A percentile compares a stretch with the other conserved stretches of the same genome.
Conservation (phyloP, 2,113 vertebrate species). For the Limnothrissa miodon region DNA sequence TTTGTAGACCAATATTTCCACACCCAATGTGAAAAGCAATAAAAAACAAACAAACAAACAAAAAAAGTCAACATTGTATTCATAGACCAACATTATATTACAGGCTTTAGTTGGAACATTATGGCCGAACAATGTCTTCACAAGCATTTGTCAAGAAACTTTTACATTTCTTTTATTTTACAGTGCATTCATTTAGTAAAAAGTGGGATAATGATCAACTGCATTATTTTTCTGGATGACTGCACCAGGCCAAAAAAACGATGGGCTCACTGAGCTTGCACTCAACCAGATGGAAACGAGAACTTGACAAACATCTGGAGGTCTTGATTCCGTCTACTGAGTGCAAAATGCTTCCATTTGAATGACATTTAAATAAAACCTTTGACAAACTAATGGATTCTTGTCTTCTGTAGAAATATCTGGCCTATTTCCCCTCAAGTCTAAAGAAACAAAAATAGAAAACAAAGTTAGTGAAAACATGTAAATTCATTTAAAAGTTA, state of each 20-base stretch:
- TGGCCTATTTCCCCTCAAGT: conserved; percentile 63
- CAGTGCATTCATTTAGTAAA: conserved; percentile 41
- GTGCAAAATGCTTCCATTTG: background rate
- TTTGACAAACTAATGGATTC: conserved; percentile 41
- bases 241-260: background rate
- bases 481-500: background rate
- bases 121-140: background rate
- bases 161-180: background rate
- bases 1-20: background rate
- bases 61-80: background rate
- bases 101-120: background rate
- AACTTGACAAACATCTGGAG: background rate
- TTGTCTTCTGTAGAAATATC: conserved; percentile 44
- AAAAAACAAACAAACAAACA: background rate
- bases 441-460: conserved; percentile 55
- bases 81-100: conserved; percentile 5
- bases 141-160: background rate
- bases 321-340: background rate
- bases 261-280: background rate
- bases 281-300: background rate
- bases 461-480: conserved; percentile 3
- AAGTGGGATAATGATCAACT: conserved; percentile 44
- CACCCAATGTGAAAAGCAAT: background rate
- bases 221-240: conserved; percentile 41
- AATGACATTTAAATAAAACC: conserved; percentile 46